phyloP scores from a whole-genome alignment of 2,113 vertebrate genomes.

The Drymodes brunneopygia region DNA sequence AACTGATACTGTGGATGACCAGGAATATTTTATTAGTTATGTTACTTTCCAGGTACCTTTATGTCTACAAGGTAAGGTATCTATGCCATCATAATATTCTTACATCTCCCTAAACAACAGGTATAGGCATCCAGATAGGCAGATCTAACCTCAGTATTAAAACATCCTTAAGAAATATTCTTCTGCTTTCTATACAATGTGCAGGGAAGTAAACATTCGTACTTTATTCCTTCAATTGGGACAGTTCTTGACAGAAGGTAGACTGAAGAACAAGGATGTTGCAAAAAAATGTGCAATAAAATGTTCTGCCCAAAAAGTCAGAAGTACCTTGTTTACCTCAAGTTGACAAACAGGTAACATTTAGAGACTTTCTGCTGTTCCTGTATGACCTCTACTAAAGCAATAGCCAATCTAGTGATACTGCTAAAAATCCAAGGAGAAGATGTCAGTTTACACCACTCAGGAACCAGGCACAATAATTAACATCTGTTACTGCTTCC shows the following conservation, averaged over 20 bases:
- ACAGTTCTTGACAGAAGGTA: not conserved
- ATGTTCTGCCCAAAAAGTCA: not conserved
- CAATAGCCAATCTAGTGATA: not conserved
- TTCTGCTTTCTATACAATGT: not conserved
- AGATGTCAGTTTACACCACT: not conserved
- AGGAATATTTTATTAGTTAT: not conserved
- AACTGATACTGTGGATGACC: not conserved
- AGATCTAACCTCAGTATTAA: not conserved
- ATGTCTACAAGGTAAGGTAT: not conserved
- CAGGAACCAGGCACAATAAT: not conserved
- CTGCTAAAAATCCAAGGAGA: not conserved
- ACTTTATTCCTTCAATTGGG: not conserved
- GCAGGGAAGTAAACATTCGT: not conserved
- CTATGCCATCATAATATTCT: not conserved
- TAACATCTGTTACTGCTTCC: conserved; percentile 46
- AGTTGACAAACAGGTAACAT: not conserved
- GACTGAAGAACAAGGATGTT: not conserved
- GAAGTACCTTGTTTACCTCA: not conserved
- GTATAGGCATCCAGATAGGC: not conserved
- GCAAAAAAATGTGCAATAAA: not conserved
- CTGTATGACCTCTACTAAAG: not conserved
- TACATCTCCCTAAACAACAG: not conserved
- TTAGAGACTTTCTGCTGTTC: not conserved
- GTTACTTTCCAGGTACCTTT: not conserved
- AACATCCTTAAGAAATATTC: not conserved